phyloP scores from a whole-genome alignment of 1,140 invertebrate genomes.

The Cardiocondyla obscurior region DNA sequence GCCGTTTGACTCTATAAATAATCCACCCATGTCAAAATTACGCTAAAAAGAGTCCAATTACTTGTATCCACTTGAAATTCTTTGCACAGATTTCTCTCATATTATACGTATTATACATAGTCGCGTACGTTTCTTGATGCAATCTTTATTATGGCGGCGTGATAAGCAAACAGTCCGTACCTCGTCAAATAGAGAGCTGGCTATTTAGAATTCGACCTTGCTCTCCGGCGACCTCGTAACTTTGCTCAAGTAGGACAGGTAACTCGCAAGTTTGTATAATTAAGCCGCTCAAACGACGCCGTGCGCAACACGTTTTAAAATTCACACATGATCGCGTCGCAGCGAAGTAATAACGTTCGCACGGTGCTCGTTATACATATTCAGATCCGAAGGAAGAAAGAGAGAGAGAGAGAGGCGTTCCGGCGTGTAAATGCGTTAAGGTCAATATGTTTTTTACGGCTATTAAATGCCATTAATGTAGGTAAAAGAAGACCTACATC shows the following conservation, averaged over 20 bases:
- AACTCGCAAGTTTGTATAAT: slow-evolving; percentile 27
- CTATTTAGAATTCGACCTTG: not conserved
- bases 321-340: slow-evolving; percentile 23
- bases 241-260: slow-evolving; percentile 2
- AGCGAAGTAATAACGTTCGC: slow-evolving; percentile 3
- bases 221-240: not conserved
- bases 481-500: not conserved
- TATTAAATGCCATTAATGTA: not conserved
- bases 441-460: slow-evolving; percentile 41
- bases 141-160: not conserved
- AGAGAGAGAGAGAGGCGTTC: not conserved
- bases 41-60: not conserved
- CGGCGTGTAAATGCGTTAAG: not conserved
- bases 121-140: not conserved
- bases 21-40: not conserved
- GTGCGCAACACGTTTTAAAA: slow-evolving; percentile 1
- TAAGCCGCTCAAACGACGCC: not conserved
- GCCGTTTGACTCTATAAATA: not conserved
- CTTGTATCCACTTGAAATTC: too few species aligned
- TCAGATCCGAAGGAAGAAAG: not conserved
- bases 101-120: not conserved
- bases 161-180: not conserved
- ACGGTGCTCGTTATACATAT: slow-evolving; percentile 6
- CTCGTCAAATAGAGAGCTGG: not conserved
- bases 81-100: not conserved